Percentiles rank a stretch among this genome's conserved stretches.
These are phyloP conservation scores for Bovichtus variegatus DNA, from an alignment of 2,797 vertebrate genomes.

Conservation along the genomic window DNA sequence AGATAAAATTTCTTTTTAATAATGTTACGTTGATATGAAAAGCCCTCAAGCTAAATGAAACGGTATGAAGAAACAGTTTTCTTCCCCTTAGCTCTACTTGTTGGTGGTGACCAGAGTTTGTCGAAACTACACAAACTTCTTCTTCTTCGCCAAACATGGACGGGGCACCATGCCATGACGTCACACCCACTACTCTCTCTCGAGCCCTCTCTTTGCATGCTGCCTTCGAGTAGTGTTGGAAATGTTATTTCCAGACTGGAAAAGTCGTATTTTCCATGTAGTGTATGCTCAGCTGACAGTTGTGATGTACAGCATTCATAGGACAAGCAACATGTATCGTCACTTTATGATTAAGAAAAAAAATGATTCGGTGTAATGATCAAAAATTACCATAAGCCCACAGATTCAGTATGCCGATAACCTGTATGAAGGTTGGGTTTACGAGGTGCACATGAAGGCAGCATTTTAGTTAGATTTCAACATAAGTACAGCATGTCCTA, in stretches of 20 bases:
- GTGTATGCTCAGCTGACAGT: too few relatives aligned
- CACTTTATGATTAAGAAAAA: background rate
- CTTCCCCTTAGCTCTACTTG: background rate
- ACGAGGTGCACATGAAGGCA: conserved; percentile 14
- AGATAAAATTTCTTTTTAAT: background rate
- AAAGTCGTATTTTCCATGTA: background rate
- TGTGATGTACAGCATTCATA: background rate
- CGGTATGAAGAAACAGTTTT: background rate
- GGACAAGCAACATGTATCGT: background rate
- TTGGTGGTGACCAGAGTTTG: conserved; percentile 30
- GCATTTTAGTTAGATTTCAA: conserved; percentile 1
- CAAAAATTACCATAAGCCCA: rapidly evolving
- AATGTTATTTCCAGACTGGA: rapidly evolving
- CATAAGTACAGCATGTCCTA: conserved; percentile 30
- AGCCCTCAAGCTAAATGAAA: background rate
- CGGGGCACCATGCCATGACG: conserved; percentile 79
- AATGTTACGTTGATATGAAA: background rate
- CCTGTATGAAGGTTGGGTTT: rapidly evolving
- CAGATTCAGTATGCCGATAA: background rate
- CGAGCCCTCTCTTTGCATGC: conserved; percentile 14
- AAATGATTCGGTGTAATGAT: rapidly evolving
- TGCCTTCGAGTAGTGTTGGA: conserved; percentile 36
- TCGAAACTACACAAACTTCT: conserved; percentile 56
- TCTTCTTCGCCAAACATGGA: conserved; percentile 74
- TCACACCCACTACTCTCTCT: conserved; percentile 63